Conservation (phyloP, 2,113 vertebrate genomes). For the Pollachius pollachius region DNA sequence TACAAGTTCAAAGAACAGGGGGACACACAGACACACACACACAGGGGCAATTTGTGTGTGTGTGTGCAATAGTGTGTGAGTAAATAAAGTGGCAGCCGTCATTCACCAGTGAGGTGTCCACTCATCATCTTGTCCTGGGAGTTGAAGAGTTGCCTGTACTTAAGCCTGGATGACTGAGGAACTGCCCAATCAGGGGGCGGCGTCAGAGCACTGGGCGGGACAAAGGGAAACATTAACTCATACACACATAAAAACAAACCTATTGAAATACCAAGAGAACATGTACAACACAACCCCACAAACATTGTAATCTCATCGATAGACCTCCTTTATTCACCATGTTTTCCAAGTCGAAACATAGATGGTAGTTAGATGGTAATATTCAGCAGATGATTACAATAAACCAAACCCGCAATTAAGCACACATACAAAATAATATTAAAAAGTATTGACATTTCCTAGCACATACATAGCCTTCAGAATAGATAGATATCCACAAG, state of each 20-base stretch:
- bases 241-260: background rate
- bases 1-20: background rate
- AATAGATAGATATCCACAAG: too few relatives aligned
- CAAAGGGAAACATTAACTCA: background rate
- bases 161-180: conserved; percentile 92
- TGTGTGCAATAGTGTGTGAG: background rate
- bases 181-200: conserved; percentile 86
- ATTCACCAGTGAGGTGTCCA: conserved; percentile 92
- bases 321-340: too few relatives aligned
- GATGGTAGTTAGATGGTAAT: too few relatives aligned
- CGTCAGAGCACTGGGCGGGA: conserved; percentile 71
- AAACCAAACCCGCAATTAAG: too few relatives aligned
- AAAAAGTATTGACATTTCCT: too few relatives aligned
- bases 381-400: too few relatives aligned
- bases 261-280: background rate
- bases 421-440: too few relatives aligned
- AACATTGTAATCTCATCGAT: background rate
- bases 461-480: too few relatives aligned
- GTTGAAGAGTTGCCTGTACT: conserved; percentile 97
- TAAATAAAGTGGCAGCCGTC: background rate
- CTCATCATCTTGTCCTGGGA: conserved; percentile 99
- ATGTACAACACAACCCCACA: background rate
- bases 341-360: too few relatives aligned
- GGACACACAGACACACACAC: background rate
- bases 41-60: background rate